phyloP scores from a whole-genome alignment of 2,888 invertebrate genomes.

The Drosophila mayaguana region DNA sequence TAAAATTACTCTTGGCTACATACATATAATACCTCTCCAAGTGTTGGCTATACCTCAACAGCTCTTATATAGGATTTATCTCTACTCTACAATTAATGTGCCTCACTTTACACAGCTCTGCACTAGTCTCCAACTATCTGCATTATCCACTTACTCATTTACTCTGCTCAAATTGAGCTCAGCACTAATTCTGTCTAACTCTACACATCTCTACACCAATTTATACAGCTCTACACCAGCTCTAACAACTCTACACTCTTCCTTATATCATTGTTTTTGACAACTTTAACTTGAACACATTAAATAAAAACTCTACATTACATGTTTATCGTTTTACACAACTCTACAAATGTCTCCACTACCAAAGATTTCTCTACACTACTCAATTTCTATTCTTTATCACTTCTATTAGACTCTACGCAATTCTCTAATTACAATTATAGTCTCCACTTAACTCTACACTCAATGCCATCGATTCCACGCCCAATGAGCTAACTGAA shows the following conservation, averaged over 20 bases:
- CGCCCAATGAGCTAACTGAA: not conserved
- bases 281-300: not conserved
- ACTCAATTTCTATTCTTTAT: not conserved
- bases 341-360: not conserved
- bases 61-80: not conserved
- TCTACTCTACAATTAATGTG: not conserved
- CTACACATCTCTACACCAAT: not conserved
- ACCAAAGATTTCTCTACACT: not conserved
- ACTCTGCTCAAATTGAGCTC: not conserved
- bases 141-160: not conserved
- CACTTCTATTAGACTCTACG: not conserved
- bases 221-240: not conserved
- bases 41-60: not conserved
- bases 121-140: not conserved
- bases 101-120: not conserved
- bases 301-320: not conserved
- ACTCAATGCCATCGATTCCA: not conserved
- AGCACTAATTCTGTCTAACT: no score
- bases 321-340: not conserved
- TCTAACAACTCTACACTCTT: not conserved
- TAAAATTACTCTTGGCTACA: not conserved
- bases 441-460: slow-evolving; percentile 17
- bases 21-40: not conserved
- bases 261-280: no score
- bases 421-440: not conserved